Evolutionary conservation across 2,888 invertebrate species (phyloP), one percentile per base, ranked within the genome.

Genomic region (Acronicta leporina): DNA sequence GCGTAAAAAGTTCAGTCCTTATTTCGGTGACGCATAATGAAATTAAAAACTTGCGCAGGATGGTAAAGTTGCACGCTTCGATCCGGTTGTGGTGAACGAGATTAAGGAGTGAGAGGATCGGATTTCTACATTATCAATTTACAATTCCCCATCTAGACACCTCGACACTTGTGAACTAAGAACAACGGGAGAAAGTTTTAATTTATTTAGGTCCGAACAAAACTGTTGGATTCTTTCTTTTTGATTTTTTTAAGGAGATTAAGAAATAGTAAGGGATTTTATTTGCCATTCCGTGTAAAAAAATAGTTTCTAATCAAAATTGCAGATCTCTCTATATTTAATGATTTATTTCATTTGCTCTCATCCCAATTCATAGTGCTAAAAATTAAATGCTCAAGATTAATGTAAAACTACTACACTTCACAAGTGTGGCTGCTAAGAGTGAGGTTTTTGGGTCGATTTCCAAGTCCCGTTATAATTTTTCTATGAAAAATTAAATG

Each of bases 1-100:
- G 79, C 74, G 80, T 79, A 79, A 79, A 83, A 83, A 83, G 81
- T 79, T 76, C 38, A 77, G 77, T 73, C 75, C 75, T 82, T 86
- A 83, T 83, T 84, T 80, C 81, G 6, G 38, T 75, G 78, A 79
- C 79, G 81, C 70, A 80, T 81, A 89, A 90, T 87, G 79, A 87
- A 89, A 88, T 89, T 88, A 70, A 87, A 89, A 20, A 87, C 86
- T 89, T 87, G 79, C 74, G 68, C 75, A 63, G 68, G 77, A 70
- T 80, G 81, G 77, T 78, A 80, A 81, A 83, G 83, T 83, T 84
- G 78, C 74, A 73, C 75, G 75, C 66, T 55, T 58, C 66, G 74
- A 76, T 73, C 65, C 66, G 69, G 66, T 64, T 65, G 75, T 66
- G 73, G 70, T 61, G 57, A 69, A 78, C 63, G 65, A 70, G 78